These are phyloP conservation scores for Eilema griseolum DNA, from an alignment of 2,888 invertebrate species.

Conservation along the genomic window DNA sequence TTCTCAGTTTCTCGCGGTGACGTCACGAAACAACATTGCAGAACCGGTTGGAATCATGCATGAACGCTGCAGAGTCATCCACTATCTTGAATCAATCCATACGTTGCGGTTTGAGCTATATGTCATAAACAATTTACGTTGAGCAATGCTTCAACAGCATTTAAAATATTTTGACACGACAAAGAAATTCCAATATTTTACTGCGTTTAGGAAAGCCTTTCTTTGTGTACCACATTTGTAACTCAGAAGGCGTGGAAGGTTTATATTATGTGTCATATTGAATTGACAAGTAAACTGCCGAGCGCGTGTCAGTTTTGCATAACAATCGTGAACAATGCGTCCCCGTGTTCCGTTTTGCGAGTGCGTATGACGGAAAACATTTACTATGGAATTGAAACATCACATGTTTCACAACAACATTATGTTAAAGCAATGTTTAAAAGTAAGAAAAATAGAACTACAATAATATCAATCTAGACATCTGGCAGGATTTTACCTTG, in stretches of 20 bases:
- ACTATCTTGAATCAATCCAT: conserved; percentile 73
- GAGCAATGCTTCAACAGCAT: conserved; percentile 28
- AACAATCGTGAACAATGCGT: conserved; percentile 69
- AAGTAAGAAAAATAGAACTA: conserved; percentile 28
- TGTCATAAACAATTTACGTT: conserved; percentile 52
- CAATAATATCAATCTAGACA: conserved; percentile 22
- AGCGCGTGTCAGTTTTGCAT: conserved; percentile 71
- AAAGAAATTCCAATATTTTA: conserved; percentile 25
- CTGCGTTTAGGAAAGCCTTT: conserved; percentile 33
- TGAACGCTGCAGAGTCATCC: conserved; percentile 76
- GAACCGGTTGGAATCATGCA: conserved; percentile 80
- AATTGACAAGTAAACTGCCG: conserved; percentile 64
- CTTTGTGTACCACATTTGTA: conserved; percentile 52
- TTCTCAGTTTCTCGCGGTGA: conserved; percentile 65
- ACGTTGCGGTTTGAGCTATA: conserved; percentile 57
- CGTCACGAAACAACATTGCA: conserved; percentile 71
- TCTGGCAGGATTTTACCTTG: conserved; percentile 42
- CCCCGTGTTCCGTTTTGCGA: conserved; percentile 56
- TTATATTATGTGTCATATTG: conserved; percentile 67
- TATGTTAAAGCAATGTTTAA: conserved; percentile 11
- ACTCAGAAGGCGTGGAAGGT: conserved; percentile 57
- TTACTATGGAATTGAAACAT: conserved; percentile 37
- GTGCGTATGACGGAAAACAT: conserved; percentile 52
- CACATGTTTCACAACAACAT: too few relatives aligned
- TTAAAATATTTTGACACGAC: conserved; percentile 35